Evolutionary conservation across 2,888 invertebrate genomes (phyloP), one percentile per base, ranked within the genome.

Genomic region (Chromoteleia sp.): DNA sequence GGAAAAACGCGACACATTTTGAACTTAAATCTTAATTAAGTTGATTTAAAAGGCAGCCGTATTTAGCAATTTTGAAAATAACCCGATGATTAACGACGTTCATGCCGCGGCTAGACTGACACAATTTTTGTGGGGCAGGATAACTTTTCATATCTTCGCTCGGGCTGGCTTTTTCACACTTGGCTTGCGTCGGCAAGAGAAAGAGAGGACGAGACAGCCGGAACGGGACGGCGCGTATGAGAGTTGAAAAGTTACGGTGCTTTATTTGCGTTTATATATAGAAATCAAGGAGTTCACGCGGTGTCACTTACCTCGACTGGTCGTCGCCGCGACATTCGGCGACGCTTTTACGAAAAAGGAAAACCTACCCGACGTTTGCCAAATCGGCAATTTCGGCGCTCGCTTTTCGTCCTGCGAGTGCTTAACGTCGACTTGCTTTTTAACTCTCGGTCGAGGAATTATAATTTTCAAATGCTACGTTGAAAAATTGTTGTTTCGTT

Each of bases 221-320:
- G 58, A 30, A 61, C 52, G 70, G 59, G 65, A 70, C 30, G 21
- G 33, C 25, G 21, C 19, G 29, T 65, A 74, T 56, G 56, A 59
- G 76, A 76, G 84, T 84, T 90, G 87, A 89, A 89, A 89, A 88
- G 90, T 90, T 88, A 87, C 82, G 85, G 82, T 90, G 87, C 83
- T 91, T 91, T 91, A 91, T 91, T 91, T 91, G 88, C 86, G 86
- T 90, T 89, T 91, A 91, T 90, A 91, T 91, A 90, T 91, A 91
- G 91, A 88, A 87, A 86, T 86, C 85, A 84, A 87, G 85, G 89
- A 90, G 91, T 91, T 91, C 89, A 89, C 85, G 86, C 86, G 88
- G 89, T 90, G 91, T 91, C 91, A 89, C 89, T 90, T 91, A 91
- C 91, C 90, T 87, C 88, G 84, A 80, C 70, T 80, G 75, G 39